phyloP scores from a whole-genome alignment of 2,113 vertebrate species.

The Spermophilus dauricus region DNA sequence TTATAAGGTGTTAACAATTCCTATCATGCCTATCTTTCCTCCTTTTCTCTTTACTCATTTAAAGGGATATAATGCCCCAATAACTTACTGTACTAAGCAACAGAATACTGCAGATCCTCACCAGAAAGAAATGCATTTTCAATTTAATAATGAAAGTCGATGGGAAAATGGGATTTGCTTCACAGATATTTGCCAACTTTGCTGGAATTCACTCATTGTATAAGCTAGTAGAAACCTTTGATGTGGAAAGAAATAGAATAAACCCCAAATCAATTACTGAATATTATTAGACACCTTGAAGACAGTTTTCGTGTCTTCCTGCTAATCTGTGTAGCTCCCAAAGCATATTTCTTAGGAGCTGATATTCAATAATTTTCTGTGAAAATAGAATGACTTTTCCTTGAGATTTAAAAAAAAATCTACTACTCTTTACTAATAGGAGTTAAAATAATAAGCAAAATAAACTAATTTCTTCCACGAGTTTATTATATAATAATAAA shows the following conservation, averaged over 20 bases:
- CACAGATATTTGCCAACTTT: conserved; percentile 62
- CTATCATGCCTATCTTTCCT: background rate
- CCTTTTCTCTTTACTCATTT: conserved; percentile 38
- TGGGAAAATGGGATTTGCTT: conserved; percentile 70
- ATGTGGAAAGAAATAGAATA: conserved; percentile 53
- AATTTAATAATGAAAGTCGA: conserved; percentile 64
- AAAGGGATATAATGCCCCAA: conserved; percentile 41
- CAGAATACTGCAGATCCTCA: background rate
- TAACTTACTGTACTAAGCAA: background rate
- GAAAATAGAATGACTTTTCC: background rate
- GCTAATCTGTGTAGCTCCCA: background rate
- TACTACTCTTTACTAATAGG: background rate
- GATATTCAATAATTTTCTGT: background rate
- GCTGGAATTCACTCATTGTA: conserved; percentile 45
- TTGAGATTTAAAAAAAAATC: background rate
- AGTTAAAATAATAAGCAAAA: conserved; percentile 30
- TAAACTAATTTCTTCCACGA: background rate
- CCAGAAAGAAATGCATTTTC: conserved; percentile 60
- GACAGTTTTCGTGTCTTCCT: background rate
- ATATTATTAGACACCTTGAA: conserved; percentile 20
- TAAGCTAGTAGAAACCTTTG: conserved; percentile 49
- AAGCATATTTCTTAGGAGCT: background rate
- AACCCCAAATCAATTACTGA: conserved; percentile 4
- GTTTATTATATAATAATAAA: background rate
- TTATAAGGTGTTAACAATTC: conserved; percentile 21